These are phyloP conservation scores for Ornithorhynchus anatinus DNA, from an alignment of 2,113 vertebrate genomes.

Conservation along the genomic window DNA sequence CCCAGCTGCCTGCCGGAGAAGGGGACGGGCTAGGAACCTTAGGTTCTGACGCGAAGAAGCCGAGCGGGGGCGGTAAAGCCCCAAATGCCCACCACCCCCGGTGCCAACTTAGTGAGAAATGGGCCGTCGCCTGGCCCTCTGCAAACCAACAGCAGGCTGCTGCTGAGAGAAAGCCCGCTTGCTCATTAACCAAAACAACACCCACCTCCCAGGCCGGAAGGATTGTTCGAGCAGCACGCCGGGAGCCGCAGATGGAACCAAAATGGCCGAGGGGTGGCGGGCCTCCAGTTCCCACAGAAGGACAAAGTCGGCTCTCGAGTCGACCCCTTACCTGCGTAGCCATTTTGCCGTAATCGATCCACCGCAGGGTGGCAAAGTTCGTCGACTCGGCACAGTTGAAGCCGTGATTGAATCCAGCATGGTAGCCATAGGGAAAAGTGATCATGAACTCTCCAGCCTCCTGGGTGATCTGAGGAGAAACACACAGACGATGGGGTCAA, in stretches of 20 bases:
- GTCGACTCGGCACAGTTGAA: conserved; percentile 99
- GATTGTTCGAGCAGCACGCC: background rate
- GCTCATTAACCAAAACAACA: accelerated
- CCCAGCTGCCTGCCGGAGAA: background rate
- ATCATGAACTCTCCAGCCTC: conserved; percentile 97
- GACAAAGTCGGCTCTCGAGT: background rate
- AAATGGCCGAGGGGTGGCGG: background rate
- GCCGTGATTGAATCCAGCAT: conserved; percentile 96
- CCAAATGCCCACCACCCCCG: no score
- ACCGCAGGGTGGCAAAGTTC: conserved; percentile 94
- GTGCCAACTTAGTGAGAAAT: background rate
- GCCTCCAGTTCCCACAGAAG: accelerated
- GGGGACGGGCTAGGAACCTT: background rate
- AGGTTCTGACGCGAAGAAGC: no score
- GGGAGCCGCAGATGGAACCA: background rate
- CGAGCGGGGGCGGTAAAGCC: background rate
- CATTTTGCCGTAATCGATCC: conserved; percentile 97
- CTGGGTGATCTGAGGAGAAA: conserved; percentile 85
- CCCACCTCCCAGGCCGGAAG: background rate
- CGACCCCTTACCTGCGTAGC: conserved; percentile 83
- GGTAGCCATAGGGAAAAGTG: conserved; percentile 95
- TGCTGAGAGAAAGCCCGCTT: background rate
- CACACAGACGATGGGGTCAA: background rate
- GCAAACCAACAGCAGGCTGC: background rate
- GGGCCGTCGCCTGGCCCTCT: background rate